phyloP scores from a whole-genome alignment of 2,888 invertebrate genomes.

The Tetheella fluctuosa region DNA sequence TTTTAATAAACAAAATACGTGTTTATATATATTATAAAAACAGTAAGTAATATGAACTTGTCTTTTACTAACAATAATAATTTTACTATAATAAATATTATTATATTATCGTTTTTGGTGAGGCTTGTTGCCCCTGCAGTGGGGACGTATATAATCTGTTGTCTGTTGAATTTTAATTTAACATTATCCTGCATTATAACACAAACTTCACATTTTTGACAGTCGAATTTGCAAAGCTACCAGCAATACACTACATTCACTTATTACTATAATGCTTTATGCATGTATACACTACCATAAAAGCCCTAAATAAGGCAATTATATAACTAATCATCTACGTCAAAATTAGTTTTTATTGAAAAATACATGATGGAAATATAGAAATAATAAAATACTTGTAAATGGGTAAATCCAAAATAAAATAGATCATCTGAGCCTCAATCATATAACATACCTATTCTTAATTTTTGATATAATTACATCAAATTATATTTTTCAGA shows the following conservation, averaged over 20 bases:
- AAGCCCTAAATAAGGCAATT: constrained; percentile 32
- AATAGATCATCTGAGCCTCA: constrained; percentile 1
- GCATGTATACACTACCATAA: not conserved
- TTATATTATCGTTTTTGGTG: not conserved
- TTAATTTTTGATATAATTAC: constrained; percentile 10
- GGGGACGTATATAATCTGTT: too few relatives aligned
- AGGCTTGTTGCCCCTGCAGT: not conserved
- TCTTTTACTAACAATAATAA: not conserved
- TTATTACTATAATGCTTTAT: not conserved
- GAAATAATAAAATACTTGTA: too few relatives aligned
- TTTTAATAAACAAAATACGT: too few relatives aligned
- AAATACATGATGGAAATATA: not conserved
- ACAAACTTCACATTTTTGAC: not conserved
- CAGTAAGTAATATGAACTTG: not conserved
- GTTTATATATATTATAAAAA: not conserved
- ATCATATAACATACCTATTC: constrained; percentile 15
- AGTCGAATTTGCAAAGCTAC: not conserved
- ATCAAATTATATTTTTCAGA: not conserved
- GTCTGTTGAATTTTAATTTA: too few relatives aligned
- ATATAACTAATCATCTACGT: constrained; percentile 43
- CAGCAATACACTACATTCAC: not conserved
- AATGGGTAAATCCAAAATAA: not conserved
- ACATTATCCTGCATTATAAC: not conserved
- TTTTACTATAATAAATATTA: not conserved
- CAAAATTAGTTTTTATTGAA: not conserved